Percentiles rank a stretch among this genome's conserved stretches.
These are phyloP conservation scores for Orius insidiosus DNA, from an alignment of 1,140 invertebrate genomes.

Conservation along the genomic window DNA sequence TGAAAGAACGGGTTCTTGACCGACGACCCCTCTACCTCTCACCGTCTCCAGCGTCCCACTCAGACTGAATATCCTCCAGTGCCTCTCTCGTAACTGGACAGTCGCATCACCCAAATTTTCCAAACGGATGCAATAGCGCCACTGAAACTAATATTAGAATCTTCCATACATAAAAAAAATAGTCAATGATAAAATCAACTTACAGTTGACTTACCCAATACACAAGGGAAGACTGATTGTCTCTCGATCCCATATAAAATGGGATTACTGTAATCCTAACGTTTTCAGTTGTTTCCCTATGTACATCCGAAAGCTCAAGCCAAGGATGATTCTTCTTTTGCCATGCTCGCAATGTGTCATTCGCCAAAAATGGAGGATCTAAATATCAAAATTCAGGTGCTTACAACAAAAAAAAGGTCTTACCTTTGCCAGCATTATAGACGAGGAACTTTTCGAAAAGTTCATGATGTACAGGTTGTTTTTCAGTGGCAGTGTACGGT, in stretches of 20 bases:
- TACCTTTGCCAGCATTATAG: constrained; percentile 59
- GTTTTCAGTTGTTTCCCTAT: constrained; percentile 91
- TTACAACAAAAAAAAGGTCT: background rate
- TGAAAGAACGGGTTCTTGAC: constrained; percentile 84
- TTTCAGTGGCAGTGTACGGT: constrained; percentile 65
- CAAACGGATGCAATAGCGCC: constrained; percentile 88
- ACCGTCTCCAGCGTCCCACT: constrained; percentile 91
- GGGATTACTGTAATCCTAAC: constrained; percentile 92
- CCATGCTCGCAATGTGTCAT: constrained; percentile 85
- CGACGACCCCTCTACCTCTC: constrained; percentile 80
- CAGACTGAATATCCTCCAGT: constrained; percentile 92
- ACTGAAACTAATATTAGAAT: constrained; percentile 33
- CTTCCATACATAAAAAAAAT: background rate
- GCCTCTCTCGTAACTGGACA: constrained; percentile 82
- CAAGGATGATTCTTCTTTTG: constrained; percentile 96
- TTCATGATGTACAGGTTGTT: constrained; percentile 78
- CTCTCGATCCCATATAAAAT: constrained; percentile 89
- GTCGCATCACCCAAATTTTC: constrained; percentile 82
- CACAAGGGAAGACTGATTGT: constrained; percentile 72
- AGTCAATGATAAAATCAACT: background rate
- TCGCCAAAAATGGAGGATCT: constrained; percentile 72
- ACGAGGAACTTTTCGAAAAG: constrained; percentile 90
- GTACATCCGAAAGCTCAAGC: constrained; percentile 92
- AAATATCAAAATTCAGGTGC: too few species aligned
- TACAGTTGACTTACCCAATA: constrained; percentile 58